Conservation (phyloP, 2,797 vertebrate genomes). For the Argentina silus region DNA sequence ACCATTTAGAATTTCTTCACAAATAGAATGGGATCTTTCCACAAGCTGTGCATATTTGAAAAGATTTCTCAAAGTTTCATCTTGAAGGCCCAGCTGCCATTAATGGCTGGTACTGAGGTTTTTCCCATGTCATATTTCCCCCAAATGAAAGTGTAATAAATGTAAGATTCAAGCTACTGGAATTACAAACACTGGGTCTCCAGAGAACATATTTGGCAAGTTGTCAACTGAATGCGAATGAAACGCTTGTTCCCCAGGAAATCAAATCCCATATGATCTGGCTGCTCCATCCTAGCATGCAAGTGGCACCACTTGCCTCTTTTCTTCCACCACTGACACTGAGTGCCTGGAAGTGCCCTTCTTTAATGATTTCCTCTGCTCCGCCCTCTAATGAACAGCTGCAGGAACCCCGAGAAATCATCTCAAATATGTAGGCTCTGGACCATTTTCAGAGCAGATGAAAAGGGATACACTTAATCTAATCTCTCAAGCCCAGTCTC, state of each 20-base stretch:
- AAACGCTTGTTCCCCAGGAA: constrained; percentile 37
- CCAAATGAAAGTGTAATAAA: constrained; percentile 62
- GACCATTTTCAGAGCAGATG: constrained; percentile 65
- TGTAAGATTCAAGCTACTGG: not conserved
- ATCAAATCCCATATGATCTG: constrained; percentile 35
- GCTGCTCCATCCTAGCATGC: constrained; percentile 18
- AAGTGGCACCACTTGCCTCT: constrained; percentile 24
- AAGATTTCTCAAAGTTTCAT: constrained; percentile 58
- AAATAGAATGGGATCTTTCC: constrained; percentile 52
- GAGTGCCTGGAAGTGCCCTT: constrained; percentile 54
- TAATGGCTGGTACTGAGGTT: constrained; percentile 59
- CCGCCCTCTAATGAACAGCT: constrained; percentile 75
- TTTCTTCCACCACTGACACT: constrained; percentile 17
- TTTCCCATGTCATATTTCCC: constrained; percentile 47
- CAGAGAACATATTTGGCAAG: not conserved
- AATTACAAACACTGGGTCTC: not conserved
- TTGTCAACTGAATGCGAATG: constrained; percentile 32
- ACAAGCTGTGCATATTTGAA: constrained; percentile 59
- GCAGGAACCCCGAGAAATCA: constrained; percentile 54
- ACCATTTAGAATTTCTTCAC: constrained; percentile 52
- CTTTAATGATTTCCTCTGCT: constrained; percentile 72
- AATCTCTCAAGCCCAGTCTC: constrained; percentile 62
- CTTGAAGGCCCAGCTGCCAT: constrained; percentile 62
- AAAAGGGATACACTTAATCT: constrained; percentile 74
- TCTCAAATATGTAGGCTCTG: constrained; percentile 68